Conservation (phyloP, 2,113 vertebrate genomes). For the Oceanodroma tethys region DNA sequence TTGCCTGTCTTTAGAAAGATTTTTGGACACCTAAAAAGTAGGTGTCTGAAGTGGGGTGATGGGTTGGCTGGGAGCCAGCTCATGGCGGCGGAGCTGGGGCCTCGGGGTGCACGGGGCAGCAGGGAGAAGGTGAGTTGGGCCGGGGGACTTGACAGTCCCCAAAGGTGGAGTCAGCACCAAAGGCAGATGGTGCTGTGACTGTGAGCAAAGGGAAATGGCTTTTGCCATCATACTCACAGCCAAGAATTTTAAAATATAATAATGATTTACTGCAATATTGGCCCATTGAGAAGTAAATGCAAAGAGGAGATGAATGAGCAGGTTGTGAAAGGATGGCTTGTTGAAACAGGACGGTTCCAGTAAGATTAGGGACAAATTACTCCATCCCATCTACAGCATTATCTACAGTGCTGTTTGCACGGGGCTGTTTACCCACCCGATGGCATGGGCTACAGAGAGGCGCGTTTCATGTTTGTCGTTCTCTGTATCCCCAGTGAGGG, state of each 20-base stretch:
- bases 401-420: not conserved
- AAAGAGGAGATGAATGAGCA: not conserved
- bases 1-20: not conserved
- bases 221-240: not conserved
- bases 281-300: not conserved
- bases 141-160: not conserved
- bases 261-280: not conserved
- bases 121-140: not conserved
- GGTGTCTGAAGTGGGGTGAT: not conserved
- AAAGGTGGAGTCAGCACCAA: not conserved
- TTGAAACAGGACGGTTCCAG: not conserved
- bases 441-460: not conserved
- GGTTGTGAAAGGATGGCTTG: not conserved
- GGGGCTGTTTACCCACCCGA: not conserved
- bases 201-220: not conserved
- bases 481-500: not conserved
- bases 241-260: not conserved
- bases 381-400: not conserved
- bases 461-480: not conserved
- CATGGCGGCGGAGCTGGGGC: accelerated
- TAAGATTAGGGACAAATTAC: not conserved
- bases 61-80: not conserved
- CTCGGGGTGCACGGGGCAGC: accelerated
- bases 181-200: not conserved
- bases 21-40: not conserved